Conservation (phyloP, 1,140 invertebrate species). For the Heliconius nattereri region DNA sequence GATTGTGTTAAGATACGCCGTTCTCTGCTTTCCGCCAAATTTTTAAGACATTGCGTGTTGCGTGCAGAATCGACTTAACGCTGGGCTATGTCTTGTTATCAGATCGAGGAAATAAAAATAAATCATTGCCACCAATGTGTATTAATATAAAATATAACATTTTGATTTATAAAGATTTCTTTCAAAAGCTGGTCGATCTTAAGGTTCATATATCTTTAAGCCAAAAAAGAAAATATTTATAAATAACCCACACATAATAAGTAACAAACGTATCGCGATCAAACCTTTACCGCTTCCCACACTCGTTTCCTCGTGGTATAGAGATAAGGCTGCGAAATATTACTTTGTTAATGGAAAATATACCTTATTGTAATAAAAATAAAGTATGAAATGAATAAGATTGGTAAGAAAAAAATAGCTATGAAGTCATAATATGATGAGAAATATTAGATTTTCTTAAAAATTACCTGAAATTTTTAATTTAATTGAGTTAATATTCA, state of each 20-base stretch:
- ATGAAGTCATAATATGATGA: not conserved
- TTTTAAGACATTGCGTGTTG: too few species aligned
- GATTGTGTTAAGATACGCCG: too few species aligned
- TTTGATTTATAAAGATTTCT: not conserved
- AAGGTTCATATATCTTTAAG: too few species aligned
- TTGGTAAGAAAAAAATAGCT: not conserved
- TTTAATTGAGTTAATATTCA: too few species aligned
- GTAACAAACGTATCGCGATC: conserved; percentile 14
- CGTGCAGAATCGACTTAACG: too few species aligned
- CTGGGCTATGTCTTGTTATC: too few species aligned
- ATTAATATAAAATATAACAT: too few species aligned
- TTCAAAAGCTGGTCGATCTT: not conserved
- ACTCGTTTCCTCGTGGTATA: conserved; percentile 20
- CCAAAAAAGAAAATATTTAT: not conserved
- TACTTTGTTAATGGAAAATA: not conserved
- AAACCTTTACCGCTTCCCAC: conserved; percentile 15
- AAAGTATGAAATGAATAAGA: not conserved
- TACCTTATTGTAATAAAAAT: not conserved
- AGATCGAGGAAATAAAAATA: too few species aligned
- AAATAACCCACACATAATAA: not conserved
- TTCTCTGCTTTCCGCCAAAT: too few species aligned
- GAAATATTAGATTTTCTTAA: not conserved
- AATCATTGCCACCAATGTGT: too few species aligned
- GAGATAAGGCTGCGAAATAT: conserved; percentile 19
- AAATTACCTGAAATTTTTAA: not conserved